Conservation (phyloP, 2,113 vertebrate species). For the Nibea coibor region DNA sequence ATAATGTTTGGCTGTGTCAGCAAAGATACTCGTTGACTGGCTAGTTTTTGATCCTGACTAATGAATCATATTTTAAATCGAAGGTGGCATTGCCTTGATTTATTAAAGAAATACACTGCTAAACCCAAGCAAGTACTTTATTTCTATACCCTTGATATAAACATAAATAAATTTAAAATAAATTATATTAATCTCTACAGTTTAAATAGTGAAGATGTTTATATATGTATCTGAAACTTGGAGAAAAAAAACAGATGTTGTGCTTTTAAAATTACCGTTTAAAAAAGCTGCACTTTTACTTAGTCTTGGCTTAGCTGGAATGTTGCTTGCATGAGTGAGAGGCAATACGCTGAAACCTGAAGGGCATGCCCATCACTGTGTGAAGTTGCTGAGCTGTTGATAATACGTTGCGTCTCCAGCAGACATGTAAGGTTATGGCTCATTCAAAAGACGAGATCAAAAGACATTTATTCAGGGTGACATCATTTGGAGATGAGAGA, state of each 20-base stretch:
- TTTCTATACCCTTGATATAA: background rate
- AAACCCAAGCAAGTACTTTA: background rate
- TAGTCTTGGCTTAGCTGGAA: background rate
- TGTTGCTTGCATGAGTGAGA: constrained; percentile 44
- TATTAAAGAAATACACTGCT: background rate
- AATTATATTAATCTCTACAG: background rate
- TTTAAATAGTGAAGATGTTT: background rate
- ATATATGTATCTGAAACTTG: no score
- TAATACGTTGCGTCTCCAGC: constrained; percentile 55
- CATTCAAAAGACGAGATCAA: constrained; percentile 70
- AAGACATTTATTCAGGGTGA: constrained; percentile 57
- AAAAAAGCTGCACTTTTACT: background rate
- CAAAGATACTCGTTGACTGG: no score
- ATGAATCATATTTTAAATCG: no score
- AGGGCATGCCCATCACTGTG: constrained; percentile 63
- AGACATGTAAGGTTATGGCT: constrained; percentile 69
- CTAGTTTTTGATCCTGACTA: no score
- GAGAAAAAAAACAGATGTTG: no score
- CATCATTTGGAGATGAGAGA: constrained; percentile 65
- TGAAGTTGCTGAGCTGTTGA: constrained; percentile 71
- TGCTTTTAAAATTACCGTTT: background rate
- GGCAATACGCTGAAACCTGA: constrained; percentile 38
- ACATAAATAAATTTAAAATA: background rate
- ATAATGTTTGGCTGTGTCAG: no score
- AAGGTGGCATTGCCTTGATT: background rate